Conservation (phyloP, 2,113 vertebrate genomes). For the Salvelinus fontinalis region DNA sequence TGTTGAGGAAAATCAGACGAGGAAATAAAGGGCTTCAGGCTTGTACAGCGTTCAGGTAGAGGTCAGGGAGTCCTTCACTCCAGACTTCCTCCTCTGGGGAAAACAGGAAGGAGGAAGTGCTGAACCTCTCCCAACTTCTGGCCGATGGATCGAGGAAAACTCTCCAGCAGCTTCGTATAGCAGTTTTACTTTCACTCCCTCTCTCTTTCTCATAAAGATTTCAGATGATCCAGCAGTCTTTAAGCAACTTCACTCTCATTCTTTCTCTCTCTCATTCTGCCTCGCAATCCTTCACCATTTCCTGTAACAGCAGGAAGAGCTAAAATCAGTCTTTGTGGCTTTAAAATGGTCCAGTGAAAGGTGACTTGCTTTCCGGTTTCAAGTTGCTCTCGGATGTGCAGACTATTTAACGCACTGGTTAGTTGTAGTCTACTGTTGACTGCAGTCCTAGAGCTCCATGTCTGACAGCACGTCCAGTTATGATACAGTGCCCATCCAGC, state of each 20-base stretch:
- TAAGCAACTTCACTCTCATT: not conserved
- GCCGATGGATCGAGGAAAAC: not conserved
- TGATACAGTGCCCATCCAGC: not conserved
- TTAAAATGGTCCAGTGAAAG: slow-evolving; percentile 31
- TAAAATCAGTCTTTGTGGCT: slow-evolving; percentile 29
- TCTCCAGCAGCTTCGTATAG: too few relatives aligned
- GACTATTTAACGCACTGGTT: not conserved
- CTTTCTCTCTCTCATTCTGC: not conserved
- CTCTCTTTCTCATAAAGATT: slow-evolving; percentile 14
- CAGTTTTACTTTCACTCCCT: not conserved
- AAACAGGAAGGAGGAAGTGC: slow-evolving; percentile 61
- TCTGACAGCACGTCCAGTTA: not conserved
- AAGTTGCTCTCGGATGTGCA: not conserved
- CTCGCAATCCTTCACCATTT: slow-evolving; percentile 46
- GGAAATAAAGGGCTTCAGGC: not conserved
- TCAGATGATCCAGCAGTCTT: not conserved
- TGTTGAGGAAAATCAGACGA: not conserved
- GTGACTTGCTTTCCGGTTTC: slow-evolving; percentile 50
- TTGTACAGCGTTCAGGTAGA: not conserved
- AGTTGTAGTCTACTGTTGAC: not conserved
- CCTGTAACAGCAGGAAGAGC: slow-evolving; percentile 56
- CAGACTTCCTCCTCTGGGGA: slow-evolving; percentile 34
- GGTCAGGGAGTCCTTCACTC: slow-evolving; percentile 24
- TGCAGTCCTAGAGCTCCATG: too few relatives aligned
- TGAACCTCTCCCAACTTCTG: slow-evolving; percentile 36